Base-by-base conservation (phyloP, 2,888 invertebrate species). In the Drosophila nr. perissopoda region DNA sequence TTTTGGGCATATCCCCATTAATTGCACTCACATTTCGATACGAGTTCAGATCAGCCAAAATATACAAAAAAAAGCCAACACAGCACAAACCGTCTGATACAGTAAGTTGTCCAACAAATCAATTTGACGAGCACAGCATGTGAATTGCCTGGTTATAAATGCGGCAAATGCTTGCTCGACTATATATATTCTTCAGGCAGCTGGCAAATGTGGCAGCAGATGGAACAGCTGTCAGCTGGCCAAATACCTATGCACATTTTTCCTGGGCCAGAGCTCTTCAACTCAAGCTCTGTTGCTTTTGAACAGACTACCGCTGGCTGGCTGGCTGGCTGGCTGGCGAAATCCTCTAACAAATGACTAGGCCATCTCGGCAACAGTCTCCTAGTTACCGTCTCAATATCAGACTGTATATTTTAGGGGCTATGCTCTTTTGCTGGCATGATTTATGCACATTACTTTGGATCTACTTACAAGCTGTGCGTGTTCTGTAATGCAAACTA, bases 281-380 rank as follows among this genome's bases (percentile, higher is more conserved):
- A 16, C 36, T 36, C 36, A 29, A 10, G 51, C 59, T 60, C 18
- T 2, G 33, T n/a, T 59, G 33, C n/a, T 27, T 33, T 13, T 29
- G 36, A 21, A 18, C 36, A 38, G 38, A 25, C 60, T 5, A 25
- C 16, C 42, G 62, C 52, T 52, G 16, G 62, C 48, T 29, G 29
- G n/a, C n/a, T n/a, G n/a, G 66, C 61, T 27, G 16, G 62, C 48
- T 29, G 29, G 66, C 61, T 27, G 16, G 62, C 42, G 71, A 71
- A 72, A 81, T 75, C 78, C 81, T 54, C 52, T 58, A 80, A 80
- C 82, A 80, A 80, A 80, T 81, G 78, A 69, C 81, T 80, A 60
- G 80, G 81, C 71, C 67, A 73, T 56, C 72, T 51, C 52, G 54
- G 34, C 49, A 31, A 21, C 67, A 42, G n/a, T 40, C 34, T 6